These are phyloP conservation scores for Clytia hemisphaerica DNA, from an alignment of 30 jellyfish, hydroid and myxozoan species.

Conservation along the genomic window DNA sequence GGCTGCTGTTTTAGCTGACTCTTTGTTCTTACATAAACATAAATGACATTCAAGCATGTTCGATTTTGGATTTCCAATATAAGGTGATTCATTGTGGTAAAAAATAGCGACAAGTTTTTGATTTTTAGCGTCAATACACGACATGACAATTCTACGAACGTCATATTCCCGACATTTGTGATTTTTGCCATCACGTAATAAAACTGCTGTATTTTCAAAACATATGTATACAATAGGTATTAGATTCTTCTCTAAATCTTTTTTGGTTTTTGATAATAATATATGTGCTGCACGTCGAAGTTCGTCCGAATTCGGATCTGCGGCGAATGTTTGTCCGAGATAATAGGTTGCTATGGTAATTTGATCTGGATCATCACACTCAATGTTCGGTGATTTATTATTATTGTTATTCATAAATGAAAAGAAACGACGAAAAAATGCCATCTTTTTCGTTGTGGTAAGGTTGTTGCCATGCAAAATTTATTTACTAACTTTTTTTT, in stretches of 20 bases:
- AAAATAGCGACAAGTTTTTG: slow-evolving; percentile 76
- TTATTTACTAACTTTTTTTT: too few relatives aligned
- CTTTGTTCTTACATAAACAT: slow-evolving; percentile 52
- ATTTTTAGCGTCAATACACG: slow-evolving; percentile 81
- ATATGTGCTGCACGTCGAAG: slow-evolving; percentile 25
- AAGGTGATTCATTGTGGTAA: slow-evolving; percentile 69
- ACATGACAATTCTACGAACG: slow-evolving; percentile 56
- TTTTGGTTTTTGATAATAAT: slow-evolving; percentile 3
- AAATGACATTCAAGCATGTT: slow-evolving; percentile 84
- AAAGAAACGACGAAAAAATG: background rate
- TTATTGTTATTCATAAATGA: slow-evolving; percentile 5
- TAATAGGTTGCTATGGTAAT: slow-evolving; percentile 17
- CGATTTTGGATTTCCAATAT: slow-evolving; percentile 18
- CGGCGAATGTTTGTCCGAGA: slow-evolving; percentile 34
- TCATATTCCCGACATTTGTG: slow-evolving; percentile 21
- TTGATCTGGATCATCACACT: background rate
- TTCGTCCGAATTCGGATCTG: slow-evolving; percentile 28
- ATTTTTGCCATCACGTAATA: slow-evolving; percentile 6
- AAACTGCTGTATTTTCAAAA: slow-evolving; percentile 2
- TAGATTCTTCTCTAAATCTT: slow-evolving; percentile 17
- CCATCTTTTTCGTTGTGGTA: background rate
- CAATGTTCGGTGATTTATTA: background rate
- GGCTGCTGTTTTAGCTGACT: slow-evolving; percentile 71
- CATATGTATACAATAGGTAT: slow-evolving; percentile 9
- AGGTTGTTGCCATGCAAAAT: too few relatives aligned